These are phyloP conservation scores for crab-eating macaque (Macaca fascicularis) DNA, from an alignment of 2,113 vertebrate species.

Conservation along the genomic window T2T-MFA8v1.1 NC_088378.1:10122001-10122500, in stretches of 20 bases:
- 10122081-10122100: background rate
- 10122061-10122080: background rate
- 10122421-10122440: constrained; percentile 45
- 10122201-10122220: background rate
- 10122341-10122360: constrained; percentile 67
- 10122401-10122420: constrained; percentile 68
- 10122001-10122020: too few relatives aligned
- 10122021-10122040: too few relatives aligned
- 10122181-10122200: background rate
- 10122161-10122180: background rate
- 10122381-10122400: constrained; percentile 64
- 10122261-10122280: constrained; percentile 4
- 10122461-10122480: background rate
- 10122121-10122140: background rate
- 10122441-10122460: background rate
- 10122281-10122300: background rate
- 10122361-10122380: constrained; percentile 57
- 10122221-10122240: background rate
- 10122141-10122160: background rate
- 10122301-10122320: constrained; percentile 60
- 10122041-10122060: too few relatives aligned
- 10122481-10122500: background rate
- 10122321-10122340: constrained; percentile 64
- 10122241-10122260: background rate
- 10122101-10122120: background rate